Evolutionary conservation across 1,140 invertebrate genomes (phyloP).

Genomic region (Centruroides sculpturatus): DNA sequence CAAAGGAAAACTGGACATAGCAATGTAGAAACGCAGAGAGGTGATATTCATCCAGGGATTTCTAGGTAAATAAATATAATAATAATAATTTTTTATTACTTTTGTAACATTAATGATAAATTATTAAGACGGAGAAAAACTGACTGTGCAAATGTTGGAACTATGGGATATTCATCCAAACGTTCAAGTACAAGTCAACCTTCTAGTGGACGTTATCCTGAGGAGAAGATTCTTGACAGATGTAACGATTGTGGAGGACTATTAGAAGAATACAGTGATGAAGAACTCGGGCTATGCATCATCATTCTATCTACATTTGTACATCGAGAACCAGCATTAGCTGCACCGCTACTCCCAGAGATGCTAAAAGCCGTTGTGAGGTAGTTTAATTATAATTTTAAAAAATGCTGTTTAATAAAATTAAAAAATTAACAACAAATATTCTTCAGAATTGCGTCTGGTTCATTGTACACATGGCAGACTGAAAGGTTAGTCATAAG

Average conservation of each 20-base stretch:
- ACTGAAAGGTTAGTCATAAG: conserved; percentile 45
- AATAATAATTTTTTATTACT: no score
- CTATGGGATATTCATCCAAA: conserved; percentile 1
- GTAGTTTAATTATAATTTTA: no score
- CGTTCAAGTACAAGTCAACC: conserved; percentile 9
- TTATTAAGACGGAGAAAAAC: conserved; percentile 9
- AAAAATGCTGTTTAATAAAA: no score
- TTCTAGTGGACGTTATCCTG: conserved; percentile 4
- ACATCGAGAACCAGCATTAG: conserved; percentile 81
- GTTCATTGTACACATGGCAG: conserved; percentile 60
- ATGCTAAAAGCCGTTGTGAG: conserved; percentile 46
- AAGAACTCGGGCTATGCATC: conserved; percentile 88
- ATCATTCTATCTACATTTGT: conserved; percentile 89
- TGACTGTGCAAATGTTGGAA: conserved; percentile 2
- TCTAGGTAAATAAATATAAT: no score
- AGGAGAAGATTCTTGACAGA: conserved; percentile 20
- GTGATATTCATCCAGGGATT: no score
- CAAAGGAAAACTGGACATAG: conserved; percentile 21
- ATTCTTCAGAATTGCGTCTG: conserved; percentile 24
- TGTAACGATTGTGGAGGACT: conserved; percentile 39
- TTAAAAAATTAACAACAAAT: not conserved
- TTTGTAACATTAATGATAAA: no score
- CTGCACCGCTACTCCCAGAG: conserved; percentile 80
- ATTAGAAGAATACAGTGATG: conserved; percentile 89
- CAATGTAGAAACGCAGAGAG: no score